Base-by-base conservation (phyloP, 2,888 invertebrate genomes). In the Agriopis aurantiaria region DNA sequence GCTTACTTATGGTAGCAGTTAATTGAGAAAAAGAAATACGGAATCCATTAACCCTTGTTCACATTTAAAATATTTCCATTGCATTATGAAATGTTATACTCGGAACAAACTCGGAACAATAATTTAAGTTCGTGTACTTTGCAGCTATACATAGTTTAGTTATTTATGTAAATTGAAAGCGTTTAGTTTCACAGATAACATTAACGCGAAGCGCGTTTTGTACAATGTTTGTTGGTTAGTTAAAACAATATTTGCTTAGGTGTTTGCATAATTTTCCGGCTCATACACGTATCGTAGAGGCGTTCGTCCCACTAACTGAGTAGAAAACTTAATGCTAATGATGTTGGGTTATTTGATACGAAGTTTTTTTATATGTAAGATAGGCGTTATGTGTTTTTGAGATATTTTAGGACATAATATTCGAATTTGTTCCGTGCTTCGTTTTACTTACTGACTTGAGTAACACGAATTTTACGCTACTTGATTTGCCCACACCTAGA, bases 331-430 rank as follows among this genome's bases (percentile, higher is more conserved):
- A 83, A 88, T 88, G 87, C 84, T 86, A 88, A 88, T 88, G 88
- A 88, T 85, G 85, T 82, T 84, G 79, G 83, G 83, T 84, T 88
- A 88, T 88, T 83, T 80, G 78, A 73, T 73, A 64, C 43, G 77
- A 77, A 71, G 77, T 80, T 83, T 87, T 23, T 88, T 88, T 87
- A 88, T 88, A 86, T 85, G 80, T 82, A 75, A 80, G 83, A 88
- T 88, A 88, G 80, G 78, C 79, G 85, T 87, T 86, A 88, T 88
- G 87, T 87, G 82, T 87, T 88, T 86, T 79, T 81, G 82, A 85
- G 85, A 87, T 88, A 88, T 82, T 82, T 83, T 80, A 81, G 77
- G 80, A 77, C 81, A 83, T 81, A 80, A 82, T 80, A 82, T 82
- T 82, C 80, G 78, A 85, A 83, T 80, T 79, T 78, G 80, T 79